Conservation (phyloP, 1,140 invertebrate species). For the Sarcophaga peregrina region DNA sequence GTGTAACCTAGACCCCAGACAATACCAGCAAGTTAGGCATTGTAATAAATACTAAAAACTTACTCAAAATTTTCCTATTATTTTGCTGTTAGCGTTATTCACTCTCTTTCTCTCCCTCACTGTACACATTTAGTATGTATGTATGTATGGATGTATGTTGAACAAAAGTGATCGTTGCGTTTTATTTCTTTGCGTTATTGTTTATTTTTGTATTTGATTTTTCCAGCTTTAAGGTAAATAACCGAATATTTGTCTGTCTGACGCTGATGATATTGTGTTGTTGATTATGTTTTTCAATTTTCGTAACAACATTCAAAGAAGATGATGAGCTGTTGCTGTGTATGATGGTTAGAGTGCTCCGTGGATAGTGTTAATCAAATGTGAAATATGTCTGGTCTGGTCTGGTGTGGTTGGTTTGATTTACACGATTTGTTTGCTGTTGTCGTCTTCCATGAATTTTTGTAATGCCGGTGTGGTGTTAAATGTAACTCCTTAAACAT, state of each 20-base stretch:
- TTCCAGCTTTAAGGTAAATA: background rate
- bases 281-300: background rate
- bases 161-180: background rate
- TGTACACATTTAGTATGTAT: too few relatives aligned
- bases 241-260: background rate
- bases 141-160: too few relatives aligned
- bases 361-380: background rate
- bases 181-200: background rate
- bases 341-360: background rate
- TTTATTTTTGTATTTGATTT: background rate
- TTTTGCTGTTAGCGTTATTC: background rate
- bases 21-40: background rate
- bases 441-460: too few relatives aligned
- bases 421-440: too few relatives aligned
- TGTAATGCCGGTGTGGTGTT: background rate
- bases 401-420: background rate
- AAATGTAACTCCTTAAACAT: background rate
- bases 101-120: background rate
- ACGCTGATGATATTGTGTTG: too few relatives aligned
- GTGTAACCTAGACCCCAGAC: conserved; percentile 2
- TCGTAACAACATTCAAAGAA: background rate
- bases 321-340: background rate
- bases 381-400: background rate
- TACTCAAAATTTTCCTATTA: background rate
- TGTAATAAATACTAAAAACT: background rate